These are phyloP conservation scores for Bombus ignitus DNA, from an alignment of 1,140 invertebrate species.

Conservation along the genomic window DNA sequence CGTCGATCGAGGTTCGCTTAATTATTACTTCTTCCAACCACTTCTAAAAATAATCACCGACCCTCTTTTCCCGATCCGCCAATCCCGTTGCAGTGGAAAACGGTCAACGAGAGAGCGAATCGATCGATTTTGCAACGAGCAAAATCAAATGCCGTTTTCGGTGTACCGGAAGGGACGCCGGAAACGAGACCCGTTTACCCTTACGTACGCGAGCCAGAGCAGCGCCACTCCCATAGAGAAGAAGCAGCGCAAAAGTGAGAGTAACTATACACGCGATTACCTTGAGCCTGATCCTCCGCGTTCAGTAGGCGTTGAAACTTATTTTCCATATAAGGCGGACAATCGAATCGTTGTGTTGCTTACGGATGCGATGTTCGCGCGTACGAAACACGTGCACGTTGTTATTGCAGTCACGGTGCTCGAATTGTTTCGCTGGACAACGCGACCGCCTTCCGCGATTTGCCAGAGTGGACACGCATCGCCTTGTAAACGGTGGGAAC, in stretches of 20 bases:
- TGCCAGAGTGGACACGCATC: background rate
- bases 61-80: slow-evolving; percentile 36
- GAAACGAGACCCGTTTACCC: slow-evolving; percentile 19
- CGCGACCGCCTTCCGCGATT: background rate
- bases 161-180: slow-evolving; percentile 38
- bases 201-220: background rate
- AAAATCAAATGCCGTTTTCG: background rate
- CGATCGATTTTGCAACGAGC: slow-evolving; percentile 40
- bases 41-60: slow-evolving; percentile 65
- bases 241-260: slow-evolving; percentile 32
- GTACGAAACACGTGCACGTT: slow-evolving; percentile 12
- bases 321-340: slow-evolving; percentile 38
- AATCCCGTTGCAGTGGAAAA: slow-evolving; percentile 21
- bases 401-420: slow-evolving; percentile 10
- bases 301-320: slow-evolving; percentile 35
- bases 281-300: slow-evolving; percentile 20
- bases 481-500: background rate
- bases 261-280: slow-evolving; percentile 14
- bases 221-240: background rate
- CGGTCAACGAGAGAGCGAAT: background rate
- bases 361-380: background rate
- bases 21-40: slow-evolving; percentile 47
- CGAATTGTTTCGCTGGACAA: slow-evolving; percentile 2
- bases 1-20: slow-evolving; percentile 39
- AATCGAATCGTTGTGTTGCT: slow-evolving; percentile 38